These are phyloP conservation scores for Liodrosophila aerea DNA, from an alignment of 2,888 invertebrate species.

Conservation along the genomic window DNA sequence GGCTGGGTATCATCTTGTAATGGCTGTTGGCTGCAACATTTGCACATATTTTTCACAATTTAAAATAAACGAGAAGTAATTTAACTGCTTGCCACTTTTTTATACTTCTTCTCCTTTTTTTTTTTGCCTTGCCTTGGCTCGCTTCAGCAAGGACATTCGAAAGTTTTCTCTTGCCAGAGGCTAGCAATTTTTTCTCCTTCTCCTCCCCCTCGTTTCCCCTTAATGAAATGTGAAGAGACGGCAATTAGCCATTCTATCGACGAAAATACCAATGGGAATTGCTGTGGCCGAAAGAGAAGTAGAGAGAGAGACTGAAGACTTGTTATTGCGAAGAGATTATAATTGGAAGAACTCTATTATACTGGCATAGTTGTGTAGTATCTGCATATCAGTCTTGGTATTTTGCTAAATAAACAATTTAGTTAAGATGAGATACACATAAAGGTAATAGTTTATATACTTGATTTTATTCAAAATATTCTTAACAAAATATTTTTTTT, in stretches of 20 bases:
- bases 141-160: constrained; percentile 30
- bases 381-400: too few species aligned
- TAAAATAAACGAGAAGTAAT: constrained; percentile 77
- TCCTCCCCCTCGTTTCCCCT: constrained; percentile 17
- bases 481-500: too few species aligned
- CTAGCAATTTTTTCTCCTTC: constrained; percentile 22
- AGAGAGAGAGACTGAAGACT: neutral
- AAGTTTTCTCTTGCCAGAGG: constrained; percentile 49
- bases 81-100: constrained; percentile 64
- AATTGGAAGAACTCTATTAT: neutral
- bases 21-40: constrained; percentile 57
- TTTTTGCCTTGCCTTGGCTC: constrained; percentile 8
- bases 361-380: too few species aligned
- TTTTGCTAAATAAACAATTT: too few species aligned
- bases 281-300: neutral
- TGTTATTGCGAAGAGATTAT: too few species aligned
- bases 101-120: too few species aligned
- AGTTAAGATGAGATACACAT: too few species aligned
- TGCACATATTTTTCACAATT: constrained; percentile 76
- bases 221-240: constrained; percentile 54
- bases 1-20: constrained; percentile 57
- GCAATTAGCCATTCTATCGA: constrained; percentile 54
- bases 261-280: constrained; percentile 5
- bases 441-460: too few species aligned
- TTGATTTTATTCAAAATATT: too few species aligned